A percentile compares a stretch with the other conserved stretches of the same genome.
Evolutionary conservation across 1,140 invertebrate species (phyloP).

Genomic region (Aporrectodea caliginosa): DNA sequence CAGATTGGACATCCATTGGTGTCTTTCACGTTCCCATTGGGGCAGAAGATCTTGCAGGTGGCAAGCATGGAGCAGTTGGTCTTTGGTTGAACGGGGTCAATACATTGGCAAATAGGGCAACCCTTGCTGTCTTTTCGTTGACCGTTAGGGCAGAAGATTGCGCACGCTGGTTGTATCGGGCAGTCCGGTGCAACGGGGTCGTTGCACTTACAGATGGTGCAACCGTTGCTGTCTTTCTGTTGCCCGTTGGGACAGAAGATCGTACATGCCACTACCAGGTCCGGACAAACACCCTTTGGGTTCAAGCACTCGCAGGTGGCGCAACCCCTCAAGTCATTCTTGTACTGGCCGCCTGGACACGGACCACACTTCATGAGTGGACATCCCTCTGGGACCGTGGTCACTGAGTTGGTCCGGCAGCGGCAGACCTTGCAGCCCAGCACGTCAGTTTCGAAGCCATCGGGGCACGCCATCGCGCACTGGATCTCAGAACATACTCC

Average conservation of each 20-base stretch:
- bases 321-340: neutral
- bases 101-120: neutral
- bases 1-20: neutral
- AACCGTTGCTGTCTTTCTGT: neutral
- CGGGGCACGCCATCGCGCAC: neutral
- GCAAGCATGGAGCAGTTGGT: neutral
- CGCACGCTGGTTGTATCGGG: neutral
- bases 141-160: neutral
- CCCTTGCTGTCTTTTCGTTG: neutral
- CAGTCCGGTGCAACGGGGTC: neutral
- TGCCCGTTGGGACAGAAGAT: neutral
- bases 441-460: neutral
- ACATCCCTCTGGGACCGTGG: neutral
- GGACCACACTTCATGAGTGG: neutral
- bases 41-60: neutral
- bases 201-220: neutral
- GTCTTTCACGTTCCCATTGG: neutral
- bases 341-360: neutral
- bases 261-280: neutral
- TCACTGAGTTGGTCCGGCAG: neutral
- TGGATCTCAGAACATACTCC: neutral
- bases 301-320: neutral
- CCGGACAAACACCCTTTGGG: neutral
- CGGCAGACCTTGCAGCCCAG: neutral
- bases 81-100: neutral